Percentiles rank a stretch among this genome's conserved stretches.
Conservation (phyloP, 2,888 invertebrate genomes). For the Rhogogaster chlorosoma region DNA sequence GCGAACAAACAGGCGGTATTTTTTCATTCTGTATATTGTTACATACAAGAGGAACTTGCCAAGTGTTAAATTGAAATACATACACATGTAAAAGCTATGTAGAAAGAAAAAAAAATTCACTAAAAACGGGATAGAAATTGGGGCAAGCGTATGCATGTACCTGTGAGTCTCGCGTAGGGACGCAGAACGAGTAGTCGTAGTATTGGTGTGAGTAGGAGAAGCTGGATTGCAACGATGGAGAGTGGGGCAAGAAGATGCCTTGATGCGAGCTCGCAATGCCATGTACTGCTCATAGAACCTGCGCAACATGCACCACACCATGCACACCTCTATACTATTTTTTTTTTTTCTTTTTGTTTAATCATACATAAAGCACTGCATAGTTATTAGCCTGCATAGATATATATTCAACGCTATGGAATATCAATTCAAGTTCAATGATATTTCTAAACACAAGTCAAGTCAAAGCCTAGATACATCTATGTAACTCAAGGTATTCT, state of each 20-base stretch:
- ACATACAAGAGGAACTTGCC: background rate
- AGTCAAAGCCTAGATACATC: background rate
- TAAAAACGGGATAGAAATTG: conserved; percentile 59
- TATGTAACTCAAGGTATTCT: background rate
- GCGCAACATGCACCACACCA: conserved; percentile 78
- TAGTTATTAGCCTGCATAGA: conserved; percentile 36
- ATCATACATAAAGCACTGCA: conserved; percentile 42
- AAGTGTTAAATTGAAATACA: conserved; percentile 3
- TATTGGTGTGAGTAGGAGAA: conserved; percentile 77
- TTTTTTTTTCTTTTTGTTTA: background rate
- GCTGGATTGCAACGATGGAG: conserved; percentile 79
- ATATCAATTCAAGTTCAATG: background rate
- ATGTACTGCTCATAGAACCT: conserved; percentile 95
- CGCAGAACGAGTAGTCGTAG: conserved; percentile 81
- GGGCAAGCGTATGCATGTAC: conserved; percentile 70
- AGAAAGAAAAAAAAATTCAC: conserved; percentile 52
- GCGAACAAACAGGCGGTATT: conserved; percentile 33
- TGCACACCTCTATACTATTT: conserved; percentile 71
- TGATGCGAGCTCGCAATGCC: conserved; percentile 93
- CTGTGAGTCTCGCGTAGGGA: conserved; percentile 81
- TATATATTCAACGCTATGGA: background rate
- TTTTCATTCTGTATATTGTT: background rate
- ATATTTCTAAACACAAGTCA: background rate
- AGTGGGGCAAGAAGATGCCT: conserved; percentile 90
- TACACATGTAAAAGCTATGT: background rate